Evolutionary conservation across 2,797 vertebrate species (phyloP).

Genomic region (Neosilurus mollespiculum): DNA sequence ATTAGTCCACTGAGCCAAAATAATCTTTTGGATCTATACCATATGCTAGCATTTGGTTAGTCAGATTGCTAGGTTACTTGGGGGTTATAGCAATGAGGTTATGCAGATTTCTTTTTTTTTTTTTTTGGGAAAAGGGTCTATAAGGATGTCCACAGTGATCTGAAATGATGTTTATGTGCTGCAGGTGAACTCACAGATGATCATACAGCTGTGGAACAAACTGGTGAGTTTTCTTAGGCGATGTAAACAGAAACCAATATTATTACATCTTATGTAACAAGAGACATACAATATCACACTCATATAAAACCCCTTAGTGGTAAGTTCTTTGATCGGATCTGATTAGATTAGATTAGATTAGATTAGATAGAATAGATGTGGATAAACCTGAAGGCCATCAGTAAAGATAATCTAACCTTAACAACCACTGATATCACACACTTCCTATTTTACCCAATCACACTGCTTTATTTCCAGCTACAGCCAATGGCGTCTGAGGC

Average conservation of each 20-base stretch:
- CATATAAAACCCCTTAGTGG: background rate
- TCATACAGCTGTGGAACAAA: slow-evolving; percentile 5
- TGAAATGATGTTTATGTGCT: background rate
- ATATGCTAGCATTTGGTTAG: too few species aligned
- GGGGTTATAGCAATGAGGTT: background rate
- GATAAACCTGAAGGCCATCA: background rate
- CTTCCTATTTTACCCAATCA: background rate
- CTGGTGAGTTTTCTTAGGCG: slow-evolving; percentile 3
- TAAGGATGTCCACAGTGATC: too few species aligned
- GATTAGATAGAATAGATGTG: background rate
- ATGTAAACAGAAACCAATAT: background rate
- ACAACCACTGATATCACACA: background rate
- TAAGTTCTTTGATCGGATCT: background rate
- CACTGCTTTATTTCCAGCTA: background rate
- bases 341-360: background rate
- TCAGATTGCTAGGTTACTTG: background rate
- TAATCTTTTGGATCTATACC: too few species aligned
- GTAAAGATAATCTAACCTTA: slow-evolving; percentile 16
- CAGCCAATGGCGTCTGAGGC: background rate
- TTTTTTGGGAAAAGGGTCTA: background rate
- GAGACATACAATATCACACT: background rate
- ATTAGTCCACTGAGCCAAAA: too few species aligned
- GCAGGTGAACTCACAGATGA: background rate
- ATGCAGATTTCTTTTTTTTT: background rate
- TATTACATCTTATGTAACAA: background rate